These are phyloP conservation scores for Acipenser transmontanus DNA, from an alignment of 2,797 vertebrate genomes.

Conservation along the genomic window DNA sequence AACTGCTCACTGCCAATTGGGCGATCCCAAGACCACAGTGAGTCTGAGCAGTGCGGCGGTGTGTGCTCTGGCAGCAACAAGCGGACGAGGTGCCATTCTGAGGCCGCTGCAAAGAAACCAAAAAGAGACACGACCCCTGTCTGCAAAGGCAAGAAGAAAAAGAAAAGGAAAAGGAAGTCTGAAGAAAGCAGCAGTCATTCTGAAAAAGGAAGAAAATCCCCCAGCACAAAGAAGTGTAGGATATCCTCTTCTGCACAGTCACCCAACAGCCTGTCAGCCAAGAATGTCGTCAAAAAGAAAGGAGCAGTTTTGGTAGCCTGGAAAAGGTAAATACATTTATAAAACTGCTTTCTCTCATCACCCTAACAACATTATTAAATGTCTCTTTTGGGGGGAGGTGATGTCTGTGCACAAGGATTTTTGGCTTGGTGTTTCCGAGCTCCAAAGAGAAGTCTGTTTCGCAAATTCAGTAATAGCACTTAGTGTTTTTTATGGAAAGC, in stretches of 20 bases:
- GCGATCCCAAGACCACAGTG: slow-evolving; percentile 13
- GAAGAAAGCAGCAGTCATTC: slow-evolving; percentile 30
- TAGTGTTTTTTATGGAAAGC: too few relatives aligned
- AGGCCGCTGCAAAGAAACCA: slow-evolving; percentile 41
- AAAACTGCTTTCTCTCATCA: background rate
- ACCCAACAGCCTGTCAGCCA: slow-evolving; percentile 76
- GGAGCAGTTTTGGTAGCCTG: slow-evolving; percentile 86
- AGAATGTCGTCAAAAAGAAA: slow-evolving; percentile 88
- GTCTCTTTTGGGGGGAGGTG: too few relatives aligned
- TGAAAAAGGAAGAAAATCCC: slow-evolving; percentile 32
- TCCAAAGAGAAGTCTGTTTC: too few relatives aligned
- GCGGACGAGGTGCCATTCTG: slow-evolving; percentile 57
- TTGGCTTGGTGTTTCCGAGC: too few relatives aligned
- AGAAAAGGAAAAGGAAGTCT: slow-evolving; percentile 25
- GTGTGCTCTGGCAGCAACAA: slow-evolving; percentile 50
- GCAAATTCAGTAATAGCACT: too few relatives aligned
- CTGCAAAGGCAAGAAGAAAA: slow-evolving; percentile 22
- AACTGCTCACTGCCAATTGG: slow-evolving; percentile 7
- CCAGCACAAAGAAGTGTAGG: slow-evolving; percentile 30
- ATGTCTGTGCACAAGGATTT: too few relatives aligned
- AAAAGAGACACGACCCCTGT: slow-evolving; percentile 30
- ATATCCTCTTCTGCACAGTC: slow-evolving; percentile 39
- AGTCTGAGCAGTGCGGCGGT: slow-evolving; percentile 26
- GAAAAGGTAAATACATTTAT: slow-evolving; percentile 74
- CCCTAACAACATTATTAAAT: too few relatives aligned